These are phyloP conservation scores for Linyphia triangularis DNA, from an alignment of 2,888 invertebrate species.

Conservation along the genomic window DNA sequence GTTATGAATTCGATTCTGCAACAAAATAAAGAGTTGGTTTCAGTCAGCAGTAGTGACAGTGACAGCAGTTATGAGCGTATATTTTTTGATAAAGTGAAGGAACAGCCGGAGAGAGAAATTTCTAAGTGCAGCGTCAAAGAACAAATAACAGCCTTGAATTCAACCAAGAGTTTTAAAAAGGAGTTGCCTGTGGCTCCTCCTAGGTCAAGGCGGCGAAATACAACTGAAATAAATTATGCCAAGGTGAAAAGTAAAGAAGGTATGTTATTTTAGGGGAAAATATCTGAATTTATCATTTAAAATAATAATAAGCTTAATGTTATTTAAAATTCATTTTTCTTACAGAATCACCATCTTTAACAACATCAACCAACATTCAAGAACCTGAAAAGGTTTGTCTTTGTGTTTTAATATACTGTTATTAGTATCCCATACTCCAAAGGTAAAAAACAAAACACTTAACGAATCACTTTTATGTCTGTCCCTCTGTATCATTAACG, in stretches of 20 bases:
- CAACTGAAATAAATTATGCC: slow-evolving; percentile 65
- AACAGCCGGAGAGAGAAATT: not conserved
- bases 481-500: no score
- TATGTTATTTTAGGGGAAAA: no score
- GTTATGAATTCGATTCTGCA: slow-evolving; percentile 27
- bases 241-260: slow-evolving; percentile 63
- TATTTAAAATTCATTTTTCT: not conserved
- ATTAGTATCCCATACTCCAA: no score
- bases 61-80: slow-evolving; percentile 68
- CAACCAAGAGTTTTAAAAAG: slow-evolving; percentile 18
- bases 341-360: slow-evolving; percentile 15
- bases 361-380: not conserved
- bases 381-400: slow-evolving; percentile 21
- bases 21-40: slow-evolving; percentile 21
- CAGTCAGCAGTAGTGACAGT: slow-evolving; percentile 53
- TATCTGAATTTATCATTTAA: no score
- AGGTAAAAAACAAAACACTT: no score
- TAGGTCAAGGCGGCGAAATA: slow-evolving; percentile 46
- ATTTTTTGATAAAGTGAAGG: slow-evolving; percentile 33
- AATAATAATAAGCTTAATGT: not conserved
- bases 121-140: not conserved
- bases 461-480: no score
- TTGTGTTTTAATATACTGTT: no score
- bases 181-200: slow-evolving; percentile 72
- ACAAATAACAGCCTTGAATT: not conserved